Conservation (phyloP, 2,797 vertebrate genomes). For the Poeciliopsis gracilis region DNA sequence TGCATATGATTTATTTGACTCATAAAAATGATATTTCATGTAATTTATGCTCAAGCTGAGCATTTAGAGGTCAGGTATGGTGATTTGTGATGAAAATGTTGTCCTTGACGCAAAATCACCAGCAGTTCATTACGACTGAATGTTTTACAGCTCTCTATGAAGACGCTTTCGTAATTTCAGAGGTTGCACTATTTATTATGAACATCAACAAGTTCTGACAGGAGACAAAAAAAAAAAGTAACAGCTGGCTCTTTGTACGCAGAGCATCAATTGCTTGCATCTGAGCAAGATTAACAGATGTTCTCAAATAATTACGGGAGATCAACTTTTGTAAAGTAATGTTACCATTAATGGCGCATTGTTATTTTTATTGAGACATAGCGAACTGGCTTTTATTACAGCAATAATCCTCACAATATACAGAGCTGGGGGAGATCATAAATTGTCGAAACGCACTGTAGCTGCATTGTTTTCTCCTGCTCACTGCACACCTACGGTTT, state of each 20-base stretch:
- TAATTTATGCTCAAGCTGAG: constrained; percentile 1
- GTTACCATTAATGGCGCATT: neutral
- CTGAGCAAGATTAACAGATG: neutral
- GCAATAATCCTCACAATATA: neutral
- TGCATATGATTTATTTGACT: neutral
- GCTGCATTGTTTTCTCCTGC: neutral
- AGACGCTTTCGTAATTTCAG: constrained; percentile 21
- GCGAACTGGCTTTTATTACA: constrained; percentile 7
- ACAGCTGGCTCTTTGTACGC: constrained; percentile 36
- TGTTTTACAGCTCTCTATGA: constrained; percentile 7
- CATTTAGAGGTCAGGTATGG: neutral
- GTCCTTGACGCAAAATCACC: neutral
- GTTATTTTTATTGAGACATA: constrained; percentile 12
- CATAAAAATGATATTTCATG: neutral
- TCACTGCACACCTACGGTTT: neutral
- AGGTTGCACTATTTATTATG: constrained; percentile 23
- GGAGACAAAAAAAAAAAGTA: constrained; percentile 22
- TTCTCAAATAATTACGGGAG: neutral
- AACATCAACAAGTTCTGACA: constrained; percentile 35
- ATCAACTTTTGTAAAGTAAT: neutral
- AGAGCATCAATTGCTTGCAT: neutral
- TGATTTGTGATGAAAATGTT: constrained; percentile 15
- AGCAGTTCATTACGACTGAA: neutral
- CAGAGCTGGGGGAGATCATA: neutral
- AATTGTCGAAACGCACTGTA: constrained; percentile 5